Base-by-base conservation (phyloP, 2,888 invertebrate species). In the Ectropis crepuscularia region DNA sequence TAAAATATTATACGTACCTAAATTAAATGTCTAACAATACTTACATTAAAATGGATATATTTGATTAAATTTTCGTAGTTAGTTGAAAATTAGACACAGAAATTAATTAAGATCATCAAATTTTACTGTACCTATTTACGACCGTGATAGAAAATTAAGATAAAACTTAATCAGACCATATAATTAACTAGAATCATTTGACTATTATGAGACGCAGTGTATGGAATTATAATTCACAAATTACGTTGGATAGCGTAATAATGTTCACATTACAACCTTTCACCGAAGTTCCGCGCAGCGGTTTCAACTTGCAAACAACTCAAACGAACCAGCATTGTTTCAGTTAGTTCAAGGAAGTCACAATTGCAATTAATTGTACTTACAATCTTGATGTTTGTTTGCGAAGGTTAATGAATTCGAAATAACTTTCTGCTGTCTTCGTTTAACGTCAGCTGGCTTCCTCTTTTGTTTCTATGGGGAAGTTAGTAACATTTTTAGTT, bases 241-340 rank as follows among this genome's bases (percentile, higher is more conserved):
- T 65, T 42, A 53, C 48, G 47, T 57, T 47, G 48, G 48, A 57
- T 57, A 65, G 60, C 60, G 57, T 49, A 48, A 64, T 61, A 55
- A 65, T 54, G 8, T 55, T 48, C 61, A 60, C 41, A 55, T 65
- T 55, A 50, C 38, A 57, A 58, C 65, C 67, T 68, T 65, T 68
- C 67, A 66, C 69, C 64, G 46, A 60, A 61, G 57, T 63, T 68
- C 64, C 62, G 67, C 51, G 54, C 57, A 50, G 43, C 59, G 62
- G 53, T 50, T 38, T 57, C 46, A 47, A 50, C 57, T 55, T 66
- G 50, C 49, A 61, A 55, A 61, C 42, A 42, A 12, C 58, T 46
- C 10, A 43, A 47, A 60, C 62, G 62, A 66, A 63, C 55, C 54
- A 6, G 10, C 46, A 28, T 28, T 28, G 16, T 28, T 28, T 28